Conservation (phyloP, 2,113 vertebrate genomes). For the Panthera leo region DNA sequence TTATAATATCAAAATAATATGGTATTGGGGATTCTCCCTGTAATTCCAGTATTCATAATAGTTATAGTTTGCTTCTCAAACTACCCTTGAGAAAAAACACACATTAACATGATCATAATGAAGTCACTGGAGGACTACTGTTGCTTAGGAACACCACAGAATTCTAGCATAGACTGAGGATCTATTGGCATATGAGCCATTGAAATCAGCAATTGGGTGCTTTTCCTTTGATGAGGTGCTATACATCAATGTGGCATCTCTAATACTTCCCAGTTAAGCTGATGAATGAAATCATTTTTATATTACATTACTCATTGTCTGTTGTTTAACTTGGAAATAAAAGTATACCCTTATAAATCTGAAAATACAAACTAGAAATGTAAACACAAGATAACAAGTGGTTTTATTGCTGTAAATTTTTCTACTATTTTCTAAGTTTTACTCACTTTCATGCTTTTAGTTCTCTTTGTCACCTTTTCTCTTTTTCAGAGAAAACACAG, state of each 20-base stretch:
- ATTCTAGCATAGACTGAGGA: conserved; percentile 70
- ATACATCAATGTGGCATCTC: conserved; percentile 78
- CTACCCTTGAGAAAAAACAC: conserved; percentile 75
- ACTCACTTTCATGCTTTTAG: neutral
- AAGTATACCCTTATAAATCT: conserved; percentile 66
- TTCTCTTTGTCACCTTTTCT: neutral
- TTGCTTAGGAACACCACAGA: conserved; percentile 80
- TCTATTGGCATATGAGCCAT: conserved; percentile 77
- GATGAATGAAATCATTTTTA: conserved; percentile 80
- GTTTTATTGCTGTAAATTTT: neutral
- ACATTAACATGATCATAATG: conserved; percentile 80
- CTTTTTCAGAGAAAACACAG: neutral
- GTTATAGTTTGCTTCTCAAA: conserved; percentile 80
- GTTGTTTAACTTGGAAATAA: conserved; percentile 73
- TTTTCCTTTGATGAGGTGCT: conserved; percentile 78
- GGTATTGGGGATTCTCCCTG: conserved; percentile 66
- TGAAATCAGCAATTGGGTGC: conserved; percentile 71
- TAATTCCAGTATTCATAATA: conserved; percentile 74
- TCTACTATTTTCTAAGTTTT: neutral
- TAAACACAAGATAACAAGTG: conserved; percentile 49
- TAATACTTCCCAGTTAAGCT: conserved; percentile 75
- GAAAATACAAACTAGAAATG: conserved; percentile 37
- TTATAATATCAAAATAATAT: conserved; percentile 77
- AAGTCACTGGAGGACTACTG: conserved; percentile 78
- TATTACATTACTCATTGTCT: conserved; percentile 68